Percentiles rank a stretch among this genome's conserved stretches.
phyloP scores from a whole-genome alignment of 2,113 vertebrate genomes.

The Oplegnathus fasciatus region DNA sequence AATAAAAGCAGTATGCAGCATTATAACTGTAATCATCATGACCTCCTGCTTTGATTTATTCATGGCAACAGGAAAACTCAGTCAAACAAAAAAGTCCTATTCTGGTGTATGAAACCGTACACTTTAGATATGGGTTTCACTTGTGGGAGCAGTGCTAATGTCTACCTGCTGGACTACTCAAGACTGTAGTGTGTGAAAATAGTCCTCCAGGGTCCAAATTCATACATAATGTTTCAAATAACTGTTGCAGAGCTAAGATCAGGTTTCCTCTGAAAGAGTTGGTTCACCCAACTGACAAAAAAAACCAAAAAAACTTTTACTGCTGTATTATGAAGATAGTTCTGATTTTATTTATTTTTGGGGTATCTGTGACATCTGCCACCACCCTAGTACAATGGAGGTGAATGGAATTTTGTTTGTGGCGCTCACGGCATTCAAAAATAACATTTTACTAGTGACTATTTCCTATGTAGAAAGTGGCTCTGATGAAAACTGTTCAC shows the following conservation, averaged over 20 bases:
- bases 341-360: background rate
- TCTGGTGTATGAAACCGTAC: background rate
- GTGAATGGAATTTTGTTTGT: background rate
- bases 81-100: constrained; percentile 35
- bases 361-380: background rate
- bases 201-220: background rate
- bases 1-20: constrained; percentile 19
- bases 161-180: constrained; percentile 28
- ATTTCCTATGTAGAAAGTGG: background rate
- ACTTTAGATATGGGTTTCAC: constrained; percentile 1
- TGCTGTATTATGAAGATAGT: background rate
- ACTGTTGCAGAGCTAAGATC: background rate
- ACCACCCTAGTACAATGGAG: background rate
- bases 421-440: background rate
- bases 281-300: background rate
- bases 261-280: background rate
- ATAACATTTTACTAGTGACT: background rate
- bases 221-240: background rate
- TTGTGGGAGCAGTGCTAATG: background rate
- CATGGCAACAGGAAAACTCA: constrained; percentile 60
- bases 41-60: constrained; percentile 49
- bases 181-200: background rate
- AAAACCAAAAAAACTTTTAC: background rate
- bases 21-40: constrained; percentile 10
- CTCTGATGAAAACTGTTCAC: background rate